These are phyloP conservation scores for Ooceraea biroi DNA, from an alignment of 1,140 invertebrate genomes.

Conservation along the genomic window DNA sequence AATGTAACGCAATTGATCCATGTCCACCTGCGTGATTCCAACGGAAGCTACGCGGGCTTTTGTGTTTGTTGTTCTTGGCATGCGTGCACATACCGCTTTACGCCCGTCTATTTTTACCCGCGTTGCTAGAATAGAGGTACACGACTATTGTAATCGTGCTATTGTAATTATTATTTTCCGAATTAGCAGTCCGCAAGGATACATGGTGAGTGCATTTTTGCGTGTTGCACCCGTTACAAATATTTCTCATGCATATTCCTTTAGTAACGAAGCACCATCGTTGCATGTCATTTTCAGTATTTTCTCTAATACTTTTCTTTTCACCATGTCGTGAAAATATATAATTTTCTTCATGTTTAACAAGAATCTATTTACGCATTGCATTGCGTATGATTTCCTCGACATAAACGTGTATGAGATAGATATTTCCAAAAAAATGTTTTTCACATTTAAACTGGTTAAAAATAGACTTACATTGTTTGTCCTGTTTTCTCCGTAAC, in stretches of 20 bases:
- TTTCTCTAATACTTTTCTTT: not conserved
- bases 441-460: not conserved
- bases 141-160: slow-evolving; percentile 39
- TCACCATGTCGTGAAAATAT: not conserved
- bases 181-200: slow-evolving; percentile 54
- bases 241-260: not conserved
- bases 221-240: not conserved
- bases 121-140: slow-evolving; percentile 27
- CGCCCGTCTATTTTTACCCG: slow-evolving; percentile 35
- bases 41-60: not conserved
- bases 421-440: too few relatives aligned
- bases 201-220: slow-evolving; percentile 43
- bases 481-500: not conserved
- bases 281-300: not conserved
- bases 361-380: too few relatives aligned
- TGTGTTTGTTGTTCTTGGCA: slow-evolving; percentile 53
- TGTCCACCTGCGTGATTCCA: slow-evolving; percentile 21
- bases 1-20: slow-evolving; percentile 23
- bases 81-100: slow-evolving; percentile 13
- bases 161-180: slow-evolving; percentile 34
- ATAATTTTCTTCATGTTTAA: too few relatives aligned
- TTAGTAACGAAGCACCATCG: not conserved
- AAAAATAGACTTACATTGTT: not conserved
- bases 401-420: too few relatives aligned
- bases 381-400: too few relatives aligned